A percentile compares a stretch with the other conserved stretches of the same genome.
These are phyloP conservation scores for Cacoxenus indagator DNA, from an alignment of 2,888 invertebrate genomes.

Conservation along the genomic window DNA sequence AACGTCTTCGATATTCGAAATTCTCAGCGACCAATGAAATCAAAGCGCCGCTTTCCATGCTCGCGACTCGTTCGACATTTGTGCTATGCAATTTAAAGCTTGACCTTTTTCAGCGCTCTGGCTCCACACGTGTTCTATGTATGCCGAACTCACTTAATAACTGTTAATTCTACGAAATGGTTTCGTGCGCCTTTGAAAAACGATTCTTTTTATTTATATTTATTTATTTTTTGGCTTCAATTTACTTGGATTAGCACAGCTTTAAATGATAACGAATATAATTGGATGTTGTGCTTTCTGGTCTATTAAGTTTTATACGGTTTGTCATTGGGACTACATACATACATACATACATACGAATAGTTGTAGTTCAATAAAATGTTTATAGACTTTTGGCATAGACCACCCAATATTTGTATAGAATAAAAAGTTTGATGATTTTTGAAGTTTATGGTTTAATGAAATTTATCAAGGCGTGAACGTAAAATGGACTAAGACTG, in stretches of 20 bases:
- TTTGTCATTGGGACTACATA: neutral
- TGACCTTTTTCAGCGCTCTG: conserved; percentile 19
- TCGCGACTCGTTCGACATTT: neutral
- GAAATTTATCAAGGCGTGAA: too few relatives aligned
- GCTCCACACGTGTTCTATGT: too few relatives aligned
- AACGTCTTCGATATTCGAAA: neutral
- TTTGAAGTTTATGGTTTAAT: too few relatives aligned
- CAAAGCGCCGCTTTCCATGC: conserved; percentile 39
- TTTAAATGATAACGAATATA: neutral
- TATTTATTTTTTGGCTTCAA: neutral
- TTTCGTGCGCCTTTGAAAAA: neutral
- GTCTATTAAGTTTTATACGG: neutral
- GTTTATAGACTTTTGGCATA: too few relatives aligned
- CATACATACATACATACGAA: too few relatives aligned
- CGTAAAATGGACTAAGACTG: too few relatives aligned
- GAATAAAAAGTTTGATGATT: too few relatives aligned
- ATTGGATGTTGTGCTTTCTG: neutral
- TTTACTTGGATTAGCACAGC: neutral
- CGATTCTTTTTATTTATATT: too few relatives aligned
- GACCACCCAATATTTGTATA: too few relatives aligned
- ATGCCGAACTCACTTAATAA: neutral
- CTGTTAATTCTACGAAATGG: neutral
- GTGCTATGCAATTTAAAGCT: neutral
- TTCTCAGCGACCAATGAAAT: conserved; percentile 22
- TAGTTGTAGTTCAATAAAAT: too few relatives aligned